Conservation (phyloP, 2,113 vertebrate species). For the Tyto alba region DNA sequence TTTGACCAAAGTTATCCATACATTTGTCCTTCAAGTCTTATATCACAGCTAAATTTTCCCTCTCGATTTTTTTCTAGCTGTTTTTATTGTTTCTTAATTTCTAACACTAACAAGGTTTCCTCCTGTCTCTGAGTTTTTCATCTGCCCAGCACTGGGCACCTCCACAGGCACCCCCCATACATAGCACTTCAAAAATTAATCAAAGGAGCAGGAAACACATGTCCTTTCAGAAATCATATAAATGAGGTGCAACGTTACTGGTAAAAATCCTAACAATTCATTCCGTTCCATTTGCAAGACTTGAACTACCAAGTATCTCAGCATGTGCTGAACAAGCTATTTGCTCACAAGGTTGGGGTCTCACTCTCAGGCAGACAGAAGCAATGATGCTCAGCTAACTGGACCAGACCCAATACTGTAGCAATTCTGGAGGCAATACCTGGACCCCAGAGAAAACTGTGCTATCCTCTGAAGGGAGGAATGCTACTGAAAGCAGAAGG, state of each 20-base stretch:
- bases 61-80: neutral
- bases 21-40: neutral
- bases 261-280: neutral
- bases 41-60: neutral
- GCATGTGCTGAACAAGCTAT: neutral
- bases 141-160: too few species aligned
- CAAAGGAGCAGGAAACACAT: neutral
- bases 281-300: neutral
- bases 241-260: neutral
- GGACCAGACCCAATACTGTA: neutral
- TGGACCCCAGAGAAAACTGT: neutral
- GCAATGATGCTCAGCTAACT: neutral
- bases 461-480: neutral
- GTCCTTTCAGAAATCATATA: neutral
- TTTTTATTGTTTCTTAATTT: neutral
- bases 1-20: neutral
- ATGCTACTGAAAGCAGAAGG: neutral
- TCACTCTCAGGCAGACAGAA: neutral
- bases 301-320: neutral
- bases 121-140: neutral
- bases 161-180: neutral
- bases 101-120: neutral
- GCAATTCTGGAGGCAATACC: too few species aligned
- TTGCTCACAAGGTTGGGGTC: neutral
- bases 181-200: neutral